Evolutionary conservation across 2,113 vertebrate genomes (phyloP).

Genomic region (Illadopsis cleaveri): DNA sequence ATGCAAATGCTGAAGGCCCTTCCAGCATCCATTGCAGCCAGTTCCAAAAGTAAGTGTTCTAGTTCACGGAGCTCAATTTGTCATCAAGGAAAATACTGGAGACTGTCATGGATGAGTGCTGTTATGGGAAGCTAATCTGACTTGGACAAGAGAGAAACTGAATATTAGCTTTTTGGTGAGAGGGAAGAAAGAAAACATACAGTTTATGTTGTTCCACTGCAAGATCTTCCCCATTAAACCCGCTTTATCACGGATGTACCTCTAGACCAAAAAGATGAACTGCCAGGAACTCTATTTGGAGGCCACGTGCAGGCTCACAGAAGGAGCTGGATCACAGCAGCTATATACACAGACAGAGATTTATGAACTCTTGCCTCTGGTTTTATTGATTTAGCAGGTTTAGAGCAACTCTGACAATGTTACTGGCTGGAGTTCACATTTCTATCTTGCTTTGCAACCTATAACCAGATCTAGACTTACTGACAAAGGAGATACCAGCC

Average conservation of each 20-base stretch:
- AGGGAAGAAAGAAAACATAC: not conserved
- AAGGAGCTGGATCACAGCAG: not conserved
- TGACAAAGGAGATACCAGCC: not conserved
- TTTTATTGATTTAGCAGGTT: constrained; percentile 31
- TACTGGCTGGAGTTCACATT: not conserved
- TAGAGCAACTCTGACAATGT: not conserved
- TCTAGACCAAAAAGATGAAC: constrained; percentile 5
- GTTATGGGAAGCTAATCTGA: constrained; percentile 29
- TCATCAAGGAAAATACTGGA: constrained; percentile 32
- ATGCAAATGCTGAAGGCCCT: not conserved
- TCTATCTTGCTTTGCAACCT: not conserved
- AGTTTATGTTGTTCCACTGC: not conserved
- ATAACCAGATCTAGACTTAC: not conserved
- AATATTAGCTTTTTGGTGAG: constrained; percentile 7
- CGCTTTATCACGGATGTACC: not conserved
- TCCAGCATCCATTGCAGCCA: not conserved
- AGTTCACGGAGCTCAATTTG: constrained; percentile 27
- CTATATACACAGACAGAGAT: not conserved
- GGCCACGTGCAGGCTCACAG: not conserved
- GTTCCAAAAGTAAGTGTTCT: not conserved
- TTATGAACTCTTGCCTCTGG: not conserved
- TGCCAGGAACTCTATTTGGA: constrained; percentile 32
- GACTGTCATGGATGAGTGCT: constrained; percentile 18
- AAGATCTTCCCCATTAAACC: not conserved
- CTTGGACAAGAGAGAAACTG: constrained; percentile 34